Base-by-base conservation (phyloP, 1,140 invertebrate genomes). In the Mamestra configurata region DNA sequence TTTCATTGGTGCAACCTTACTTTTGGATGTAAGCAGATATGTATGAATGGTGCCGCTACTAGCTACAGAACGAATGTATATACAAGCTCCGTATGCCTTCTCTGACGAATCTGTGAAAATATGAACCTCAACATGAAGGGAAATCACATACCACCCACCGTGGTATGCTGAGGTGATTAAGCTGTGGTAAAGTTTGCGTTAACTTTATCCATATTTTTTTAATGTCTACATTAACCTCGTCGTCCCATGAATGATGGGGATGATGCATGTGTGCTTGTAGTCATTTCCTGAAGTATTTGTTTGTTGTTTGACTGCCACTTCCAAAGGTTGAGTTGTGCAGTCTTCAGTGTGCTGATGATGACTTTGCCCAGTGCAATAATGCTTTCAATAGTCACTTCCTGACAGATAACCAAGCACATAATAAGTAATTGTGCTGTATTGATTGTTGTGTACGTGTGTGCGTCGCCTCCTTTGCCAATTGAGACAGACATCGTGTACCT, bases 1-100 rank as follows among this genome's bases (percentile, higher is more conserved):
- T 18, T 78, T 78, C 20, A 78, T 70, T 1, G 76, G 76, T 7
- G 76, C 61, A 2, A 78, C 76, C 18, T 27, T 20, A 70, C 49
- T 78, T 70, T 78, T 78, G 15, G 76, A 64, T 15, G 46, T 51
- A 11, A 77, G 61, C 24, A 77, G 46, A 66, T 43, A 6, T 11
- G 61, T 57, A n/a, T 20, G 15, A 2, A 64, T 35, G 8, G 43
- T 57, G 18, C 20, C 15, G 11, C 4, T 4, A 20, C 18, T 53
- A 18, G 51, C n/a, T 20, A 53, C 51, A 18, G 51, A 53, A 20
- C 51, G 51, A 20, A 53, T 20, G 51, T 53, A 53, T 22, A 22
- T 10, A n/a, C 51, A 53, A 18, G 51, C 51, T 18, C 51, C 51
- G 51, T 53, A 53, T 4, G 51, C 51, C 51, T 10, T 22, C 20